phyloP scores from a whole-genome alignment of 2,888 invertebrate genomes.

The Halictus ligatus region DNA sequence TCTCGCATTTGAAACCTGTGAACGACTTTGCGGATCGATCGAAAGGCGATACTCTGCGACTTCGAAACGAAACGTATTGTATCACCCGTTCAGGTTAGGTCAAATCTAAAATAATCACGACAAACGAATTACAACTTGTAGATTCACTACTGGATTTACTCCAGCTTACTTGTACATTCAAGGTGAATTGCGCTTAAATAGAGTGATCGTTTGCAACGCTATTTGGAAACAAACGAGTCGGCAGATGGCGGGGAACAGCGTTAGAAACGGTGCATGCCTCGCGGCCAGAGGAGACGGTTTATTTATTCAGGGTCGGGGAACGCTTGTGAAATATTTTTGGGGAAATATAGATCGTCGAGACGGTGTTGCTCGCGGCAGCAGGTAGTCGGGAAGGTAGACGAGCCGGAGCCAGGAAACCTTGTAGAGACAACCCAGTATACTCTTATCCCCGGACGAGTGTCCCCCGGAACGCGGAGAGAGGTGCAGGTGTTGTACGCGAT shows the following conservation, averaged over 20 bases:
- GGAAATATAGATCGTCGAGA: not conserved
- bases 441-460: constrained; percentile 43
- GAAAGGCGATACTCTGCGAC: not conserved
- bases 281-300: not conserved
- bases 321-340: not conserved
- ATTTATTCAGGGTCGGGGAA: not conserved
- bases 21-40: not conserved
- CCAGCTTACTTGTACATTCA: too few relatives aligned
- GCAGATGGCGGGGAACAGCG: not conserved
- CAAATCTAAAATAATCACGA: too few relatives aligned
- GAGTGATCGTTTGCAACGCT: too few relatives aligned
- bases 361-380: not conserved
- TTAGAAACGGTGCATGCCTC: not conserved
- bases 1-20: not conserved
- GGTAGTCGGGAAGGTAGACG: constrained; percentile 29
- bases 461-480: constrained; percentile 27
- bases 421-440: constrained; percentile 41
- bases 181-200: too few relatives aligned
- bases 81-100: too few relatives aligned
- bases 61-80: too few relatives aligned
- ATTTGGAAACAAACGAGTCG: too few relatives aligned
- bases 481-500: constrained; percentile 67
- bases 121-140: too few relatives aligned
- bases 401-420: constrained; percentile 36
- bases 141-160: too few relatives aligned